Percentiles rank a stretch among this genome's conserved stretches.
phyloP scores from a whole-genome alignment of 2,888 invertebrate genomes.

The Globia sparganii region DNA sequence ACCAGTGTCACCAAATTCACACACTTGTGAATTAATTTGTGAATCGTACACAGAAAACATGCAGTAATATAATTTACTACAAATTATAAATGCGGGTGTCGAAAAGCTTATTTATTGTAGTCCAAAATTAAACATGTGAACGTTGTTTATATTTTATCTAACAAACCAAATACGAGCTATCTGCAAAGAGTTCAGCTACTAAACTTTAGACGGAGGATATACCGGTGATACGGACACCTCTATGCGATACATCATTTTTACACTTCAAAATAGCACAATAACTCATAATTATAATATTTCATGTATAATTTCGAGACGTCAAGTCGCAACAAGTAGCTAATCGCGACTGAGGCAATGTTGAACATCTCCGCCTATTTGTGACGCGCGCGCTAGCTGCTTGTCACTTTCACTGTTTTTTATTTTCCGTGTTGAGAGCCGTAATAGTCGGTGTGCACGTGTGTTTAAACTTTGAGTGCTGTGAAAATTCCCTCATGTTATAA shows the following conservation, averaged over 20 bases:
- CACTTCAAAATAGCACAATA: not conserved
- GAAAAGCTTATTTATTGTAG: not conserved
- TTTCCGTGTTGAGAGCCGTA: not conserved
- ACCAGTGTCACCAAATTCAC: not conserved
- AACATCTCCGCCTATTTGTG: not conserved
- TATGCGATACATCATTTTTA: not conserved
- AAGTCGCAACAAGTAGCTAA: not conserved
- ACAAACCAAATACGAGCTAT: not conserved
- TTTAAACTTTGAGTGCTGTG: not conserved
- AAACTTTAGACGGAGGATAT: not conserved
- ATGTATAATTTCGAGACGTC: not conserved
- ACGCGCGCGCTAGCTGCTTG: not conserved
- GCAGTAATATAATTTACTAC: not conserved
- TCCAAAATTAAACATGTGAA: not conserved
- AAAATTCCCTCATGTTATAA: not conserved
- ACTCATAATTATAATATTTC: not conserved
- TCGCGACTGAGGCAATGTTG: not conserved
- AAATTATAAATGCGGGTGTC: not conserved
- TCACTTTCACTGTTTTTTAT: not conserved
- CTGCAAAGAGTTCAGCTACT: not conserved
- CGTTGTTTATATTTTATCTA: not conserved
- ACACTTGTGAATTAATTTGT: not conserved
- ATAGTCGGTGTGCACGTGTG: constrained; percentile 17
- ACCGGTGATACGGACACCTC: not conserved
- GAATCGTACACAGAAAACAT: not conserved